Evolutionary conservation across 2,888 invertebrate species (phyloP).

Genomic region (Diarsia brunnea): DNA sequence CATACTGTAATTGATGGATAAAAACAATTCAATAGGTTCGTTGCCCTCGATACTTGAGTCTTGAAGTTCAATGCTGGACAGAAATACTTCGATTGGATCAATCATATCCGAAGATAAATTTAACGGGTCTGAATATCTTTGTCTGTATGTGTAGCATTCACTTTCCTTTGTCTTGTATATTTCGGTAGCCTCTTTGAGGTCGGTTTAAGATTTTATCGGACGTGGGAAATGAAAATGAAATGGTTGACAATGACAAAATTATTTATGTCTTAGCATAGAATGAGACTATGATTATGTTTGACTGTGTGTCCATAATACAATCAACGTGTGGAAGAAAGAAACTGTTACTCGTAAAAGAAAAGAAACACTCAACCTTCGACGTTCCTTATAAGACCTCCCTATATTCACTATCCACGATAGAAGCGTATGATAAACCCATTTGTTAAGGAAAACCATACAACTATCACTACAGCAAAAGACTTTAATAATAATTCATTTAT

Average conservation of each 20-base stretch:
- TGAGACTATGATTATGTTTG: neutral
- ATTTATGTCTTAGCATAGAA: slow-evolving; percentile 9
- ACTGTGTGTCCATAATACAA: neutral
- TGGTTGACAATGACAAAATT: neutral
- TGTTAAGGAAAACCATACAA: neutral
- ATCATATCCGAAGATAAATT: slow-evolving; percentile 61
- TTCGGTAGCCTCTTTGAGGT: slow-evolving; percentile 22
- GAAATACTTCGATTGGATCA: slow-evolving; percentile 60
- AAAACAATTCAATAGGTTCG: slow-evolving; percentile 63
- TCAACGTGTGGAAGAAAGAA: neutral
- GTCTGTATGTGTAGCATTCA: slow-evolving; percentile 20
- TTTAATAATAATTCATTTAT: slow-evolving; percentile 16
- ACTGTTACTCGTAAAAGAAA: neutral
- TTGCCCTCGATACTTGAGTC: slow-evolving; percentile 56
- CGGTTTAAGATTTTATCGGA: slow-evolving; percentile 18
- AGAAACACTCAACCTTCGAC: neutral
- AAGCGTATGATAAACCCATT: neutral
- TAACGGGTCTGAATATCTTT: slow-evolving; percentile 31
- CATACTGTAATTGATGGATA: slow-evolving; percentile 43
- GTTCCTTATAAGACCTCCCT: neutral
- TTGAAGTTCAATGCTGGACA: slow-evolving; percentile 63
- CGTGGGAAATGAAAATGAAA: slow-evolving; percentile 44
- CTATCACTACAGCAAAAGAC: neutral
- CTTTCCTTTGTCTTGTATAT: slow-evolving; percentile 46
- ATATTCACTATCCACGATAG: neutral